phyloP scores from a whole-genome alignment of 2,888 invertebrate species.

The Anticlea derivata region DNA sequence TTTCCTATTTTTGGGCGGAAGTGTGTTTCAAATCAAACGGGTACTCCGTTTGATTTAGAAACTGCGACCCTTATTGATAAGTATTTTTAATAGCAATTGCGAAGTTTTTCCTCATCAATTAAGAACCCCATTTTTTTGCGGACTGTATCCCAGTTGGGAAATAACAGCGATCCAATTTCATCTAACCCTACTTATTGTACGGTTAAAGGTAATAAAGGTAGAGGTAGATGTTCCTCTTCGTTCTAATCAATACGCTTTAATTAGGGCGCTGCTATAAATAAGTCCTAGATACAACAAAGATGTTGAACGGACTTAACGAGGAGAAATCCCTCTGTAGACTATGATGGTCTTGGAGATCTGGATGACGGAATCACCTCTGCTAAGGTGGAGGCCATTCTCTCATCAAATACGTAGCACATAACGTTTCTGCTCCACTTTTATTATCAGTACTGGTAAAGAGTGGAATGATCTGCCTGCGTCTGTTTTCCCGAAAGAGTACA shows the following conservation, averaged over 20 bases:
- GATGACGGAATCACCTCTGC: no score
- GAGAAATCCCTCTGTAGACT: no score
- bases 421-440: no score
- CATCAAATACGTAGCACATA: no score
- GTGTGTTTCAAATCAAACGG: neutral
- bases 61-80: conserved; percentile 4
- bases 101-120: conserved; percentile 13
- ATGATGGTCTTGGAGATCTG: no score
- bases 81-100: conserved; percentile 9
- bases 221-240: conserved; percentile 11
- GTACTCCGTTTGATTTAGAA: neutral
- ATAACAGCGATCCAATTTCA: conserved; percentile 29
- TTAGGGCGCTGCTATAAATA: conserved; percentile 5
- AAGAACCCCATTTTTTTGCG: conserved; percentile 13
- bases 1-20: neutral
- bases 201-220: conserved; percentile 16
- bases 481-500: no score
- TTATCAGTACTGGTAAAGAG: no score
- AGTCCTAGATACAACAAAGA: no score
- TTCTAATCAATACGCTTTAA: conserved; percentile 14
- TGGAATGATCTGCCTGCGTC: no score
- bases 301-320: no score
- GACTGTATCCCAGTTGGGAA: conserved; percentile 15
- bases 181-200: conserved; percentile 25
- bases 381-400: no score